These are phyloP conservation scores for Apodemia duryi DNA, from an alignment of 2,888 invertebrate species.

Conservation along the genomic window DNA sequence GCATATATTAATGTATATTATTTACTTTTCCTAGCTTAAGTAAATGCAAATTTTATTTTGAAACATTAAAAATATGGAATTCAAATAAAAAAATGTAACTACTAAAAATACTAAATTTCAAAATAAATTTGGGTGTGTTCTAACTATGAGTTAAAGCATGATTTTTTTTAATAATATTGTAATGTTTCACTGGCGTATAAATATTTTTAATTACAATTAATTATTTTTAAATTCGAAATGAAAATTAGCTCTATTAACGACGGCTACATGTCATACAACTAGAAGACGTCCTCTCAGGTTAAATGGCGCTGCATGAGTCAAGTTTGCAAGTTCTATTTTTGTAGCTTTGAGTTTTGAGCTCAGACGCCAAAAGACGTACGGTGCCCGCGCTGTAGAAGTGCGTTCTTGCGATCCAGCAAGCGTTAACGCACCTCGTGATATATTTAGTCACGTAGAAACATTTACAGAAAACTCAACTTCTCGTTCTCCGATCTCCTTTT, in stretches of 20 bases:
- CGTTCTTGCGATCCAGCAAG: conserved; percentile 34
- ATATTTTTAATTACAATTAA: conserved; percentile 1
- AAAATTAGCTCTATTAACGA: neutral
- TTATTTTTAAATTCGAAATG: neutral
- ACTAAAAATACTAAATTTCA: no score
- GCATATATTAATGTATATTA: no score
- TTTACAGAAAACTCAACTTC: conserved; percentile 72
- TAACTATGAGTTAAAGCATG: no score
- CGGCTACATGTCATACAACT: no score
- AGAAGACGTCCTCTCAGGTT: neutral
- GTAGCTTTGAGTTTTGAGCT: conserved; percentile 32
- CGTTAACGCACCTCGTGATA: conserved; percentile 42
- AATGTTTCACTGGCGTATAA: no score
- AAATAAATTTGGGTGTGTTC: no score
- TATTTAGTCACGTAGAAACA: conserved; percentile 71
- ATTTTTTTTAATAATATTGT: no score
- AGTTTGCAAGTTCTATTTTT: conserved; percentile 53
- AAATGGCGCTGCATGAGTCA: conserved; percentile 32
- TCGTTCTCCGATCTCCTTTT: conserved; percentile 71
- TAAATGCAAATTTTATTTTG: no score
- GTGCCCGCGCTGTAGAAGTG: conserved; percentile 32
- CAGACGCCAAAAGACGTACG: conserved; percentile 23
- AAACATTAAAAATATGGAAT: no score
- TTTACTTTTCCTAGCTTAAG: no score
- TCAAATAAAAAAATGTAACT: no score